phyloP scores from a whole-genome alignment of 2,888 invertebrate genomes.

The Erpobdella octoculata region DNA sequence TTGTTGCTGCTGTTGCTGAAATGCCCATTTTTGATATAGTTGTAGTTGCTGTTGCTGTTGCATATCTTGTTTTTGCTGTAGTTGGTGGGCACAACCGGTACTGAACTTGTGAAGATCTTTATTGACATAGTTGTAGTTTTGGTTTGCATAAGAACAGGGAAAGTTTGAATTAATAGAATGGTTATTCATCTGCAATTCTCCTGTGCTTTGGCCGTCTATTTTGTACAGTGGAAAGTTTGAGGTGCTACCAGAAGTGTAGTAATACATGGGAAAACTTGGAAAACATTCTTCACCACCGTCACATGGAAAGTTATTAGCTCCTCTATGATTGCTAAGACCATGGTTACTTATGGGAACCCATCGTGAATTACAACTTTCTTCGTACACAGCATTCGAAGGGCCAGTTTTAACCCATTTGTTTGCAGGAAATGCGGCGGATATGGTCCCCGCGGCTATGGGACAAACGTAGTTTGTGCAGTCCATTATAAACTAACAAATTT shows the following conservation, averaged over 20 bases:
- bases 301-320: neutral
- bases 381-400: neutral
- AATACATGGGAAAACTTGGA: too few species aligned
- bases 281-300: too few species aligned
- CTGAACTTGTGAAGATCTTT: neutral
- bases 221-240: neutral
- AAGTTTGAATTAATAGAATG: neutral
- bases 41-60: neutral
- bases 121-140: too few species aligned
- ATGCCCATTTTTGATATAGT: too few species aligned
- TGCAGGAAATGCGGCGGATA: constrained; percentile 7
- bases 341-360: constrained; percentile 10
- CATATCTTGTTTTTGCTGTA: neutral
- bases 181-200: neutral
- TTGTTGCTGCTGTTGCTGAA: constrained; percentile 4
- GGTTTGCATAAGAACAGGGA: neutral
- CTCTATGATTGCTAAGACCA: neutral
- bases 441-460: constrained; percentile 1
- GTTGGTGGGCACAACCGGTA: neutral
- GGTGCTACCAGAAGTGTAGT: neutral
- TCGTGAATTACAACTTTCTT: neutral
- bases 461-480: neutral
- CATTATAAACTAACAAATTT: too few species aligned
- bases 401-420: constrained; percentile 14
- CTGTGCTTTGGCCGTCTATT: neutral